Evolutionary conservation across 2,888 invertebrate genomes (phyloP).

Genomic region (Pinctada fucata): DNA sequence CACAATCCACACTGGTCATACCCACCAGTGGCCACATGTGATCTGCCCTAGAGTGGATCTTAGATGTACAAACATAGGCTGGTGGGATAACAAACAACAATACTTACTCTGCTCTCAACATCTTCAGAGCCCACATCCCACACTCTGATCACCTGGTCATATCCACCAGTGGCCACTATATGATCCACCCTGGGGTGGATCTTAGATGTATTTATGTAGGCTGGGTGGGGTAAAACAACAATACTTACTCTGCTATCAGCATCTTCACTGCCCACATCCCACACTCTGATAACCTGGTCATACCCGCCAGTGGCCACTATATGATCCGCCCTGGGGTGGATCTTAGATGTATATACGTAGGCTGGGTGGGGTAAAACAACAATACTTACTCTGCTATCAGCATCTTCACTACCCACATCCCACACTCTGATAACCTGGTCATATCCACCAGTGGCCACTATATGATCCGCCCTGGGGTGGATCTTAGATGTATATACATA

Average conservation of each 20-base stretch:
- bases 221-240: constrained; percentile 81
- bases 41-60: constrained; percentile 79
- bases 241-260: constrained; percentile 42
- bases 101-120: too few species aligned
- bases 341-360: constrained; percentile 84
- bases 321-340: constrained; percentile 78
- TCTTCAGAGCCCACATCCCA: too few species aligned
- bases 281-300: constrained; percentile 80
- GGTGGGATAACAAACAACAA: constrained; percentile 81
- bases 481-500: constrained; percentile 84
- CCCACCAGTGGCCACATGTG: constrained; percentile 82
- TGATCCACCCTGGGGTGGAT: constrained; percentile 78
- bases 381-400: constrained; percentile 56
- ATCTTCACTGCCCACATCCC: constrained; percentile 77
- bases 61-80: constrained; percentile 83
- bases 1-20: constrained; percentile 79
- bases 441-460: constrained; percentile 82
- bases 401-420: constrained; percentile 74
- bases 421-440: constrained; percentile 84
- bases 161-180: constrained; percentile 82
- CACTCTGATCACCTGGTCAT: constrained; percentile 78
- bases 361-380: constrained; percentile 82
- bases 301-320: constrained; percentile 83
- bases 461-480: constrained; percentile 77
- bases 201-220: constrained; percentile 84